Percentiles rank a stretch among this genome's conserved stretches.
phyloP scores from a whole-genome alignment of 2,888 invertebrate species.

The Sthenelais limicola region DNA sequence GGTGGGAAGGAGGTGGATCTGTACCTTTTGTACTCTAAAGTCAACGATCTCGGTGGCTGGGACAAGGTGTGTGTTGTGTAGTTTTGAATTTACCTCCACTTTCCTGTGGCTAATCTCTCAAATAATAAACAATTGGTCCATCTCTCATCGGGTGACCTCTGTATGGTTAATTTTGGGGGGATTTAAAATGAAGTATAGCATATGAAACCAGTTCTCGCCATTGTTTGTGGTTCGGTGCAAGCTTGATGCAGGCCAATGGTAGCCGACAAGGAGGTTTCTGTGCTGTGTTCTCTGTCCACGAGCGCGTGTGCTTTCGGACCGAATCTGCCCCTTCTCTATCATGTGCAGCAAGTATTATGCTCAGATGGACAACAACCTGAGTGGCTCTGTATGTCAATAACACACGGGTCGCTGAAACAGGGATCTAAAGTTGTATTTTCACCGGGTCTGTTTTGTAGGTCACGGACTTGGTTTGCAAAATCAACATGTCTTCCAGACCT shows the following conservation, averaged over 20 bases:
- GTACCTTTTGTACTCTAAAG: conserved; percentile 90
- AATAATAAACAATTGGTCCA: too few relatives aligned
- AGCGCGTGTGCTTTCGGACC: conserved; percentile 6
- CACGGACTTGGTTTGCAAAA: conserved; percentile 5
- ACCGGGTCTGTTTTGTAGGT: conserved; percentile 21
- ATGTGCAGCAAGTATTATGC: conserved; percentile 15
- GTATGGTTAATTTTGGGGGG: not conserved
- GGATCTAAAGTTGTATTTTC: conserved; percentile 15
- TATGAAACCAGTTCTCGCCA: conserved; percentile 26
- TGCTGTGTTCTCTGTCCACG: not conserved
- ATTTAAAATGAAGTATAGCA: not conserved
- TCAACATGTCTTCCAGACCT: conserved; percentile 35
- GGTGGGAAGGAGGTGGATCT: conserved; percentile 94
- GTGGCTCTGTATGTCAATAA: conserved; percentile 24
- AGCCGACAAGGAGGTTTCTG: not conserved
- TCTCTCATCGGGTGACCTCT: too few relatives aligned
- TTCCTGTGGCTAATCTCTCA: not conserved
- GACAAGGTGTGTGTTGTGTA: conserved; percentile 84
- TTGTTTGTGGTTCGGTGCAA: not conserved
- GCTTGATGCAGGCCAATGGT: conserved; percentile 16
- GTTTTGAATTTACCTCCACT: conserved; percentile 60
- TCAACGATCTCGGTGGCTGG: conserved; percentile 94
- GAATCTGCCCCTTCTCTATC: conserved; percentile 10
- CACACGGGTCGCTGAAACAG: not conserved
- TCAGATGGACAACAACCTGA: conserved; percentile 12